These are phyloP conservation scores for Mareca strepera DNA, from an alignment of 2,797 vertebrate species.

Conservation along the genomic window DNA sequence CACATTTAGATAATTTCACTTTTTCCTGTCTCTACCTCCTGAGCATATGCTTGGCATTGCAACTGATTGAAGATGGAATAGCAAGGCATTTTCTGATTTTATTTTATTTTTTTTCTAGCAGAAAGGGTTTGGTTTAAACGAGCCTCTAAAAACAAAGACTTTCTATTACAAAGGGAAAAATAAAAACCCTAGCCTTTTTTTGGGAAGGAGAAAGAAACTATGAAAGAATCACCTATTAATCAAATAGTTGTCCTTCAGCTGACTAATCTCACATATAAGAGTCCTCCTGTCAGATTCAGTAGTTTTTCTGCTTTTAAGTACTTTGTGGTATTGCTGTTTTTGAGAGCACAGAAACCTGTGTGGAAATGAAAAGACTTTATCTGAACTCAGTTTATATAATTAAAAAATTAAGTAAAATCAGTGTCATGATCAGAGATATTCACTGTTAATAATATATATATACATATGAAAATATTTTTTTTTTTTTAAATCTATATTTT, in stretches of 20 bases:
- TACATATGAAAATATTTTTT: too few species aligned
- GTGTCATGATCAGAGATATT: background rate
- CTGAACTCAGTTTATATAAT: background rate
- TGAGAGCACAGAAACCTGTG: background rate
- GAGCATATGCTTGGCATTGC: background rate
- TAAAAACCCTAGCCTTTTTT: background rate
- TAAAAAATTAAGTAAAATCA: background rate
- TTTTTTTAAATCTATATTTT: too few species aligned
- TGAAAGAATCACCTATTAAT: background rate
- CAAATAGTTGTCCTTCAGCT: background rate
- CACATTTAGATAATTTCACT: fast-evolving
- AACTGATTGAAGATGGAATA: background rate
- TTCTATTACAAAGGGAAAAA: background rate
- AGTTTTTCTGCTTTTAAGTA: background rate
- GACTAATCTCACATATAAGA: background rate
- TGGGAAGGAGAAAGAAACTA: background rate
- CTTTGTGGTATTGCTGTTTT: background rate
- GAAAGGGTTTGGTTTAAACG: background rate
- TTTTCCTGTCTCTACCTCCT: background rate
- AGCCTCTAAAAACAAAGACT: background rate
- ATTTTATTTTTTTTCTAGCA: background rate
- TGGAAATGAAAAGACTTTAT: background rate
- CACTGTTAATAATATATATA: background rate
- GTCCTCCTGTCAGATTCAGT: background rate
- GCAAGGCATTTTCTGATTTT: background rate